Evolutionary conservation across 30 jellyfish, hydroid and myxozoan species (phyloP).

Genomic region (Pseudorhiza aurosa): DNA sequence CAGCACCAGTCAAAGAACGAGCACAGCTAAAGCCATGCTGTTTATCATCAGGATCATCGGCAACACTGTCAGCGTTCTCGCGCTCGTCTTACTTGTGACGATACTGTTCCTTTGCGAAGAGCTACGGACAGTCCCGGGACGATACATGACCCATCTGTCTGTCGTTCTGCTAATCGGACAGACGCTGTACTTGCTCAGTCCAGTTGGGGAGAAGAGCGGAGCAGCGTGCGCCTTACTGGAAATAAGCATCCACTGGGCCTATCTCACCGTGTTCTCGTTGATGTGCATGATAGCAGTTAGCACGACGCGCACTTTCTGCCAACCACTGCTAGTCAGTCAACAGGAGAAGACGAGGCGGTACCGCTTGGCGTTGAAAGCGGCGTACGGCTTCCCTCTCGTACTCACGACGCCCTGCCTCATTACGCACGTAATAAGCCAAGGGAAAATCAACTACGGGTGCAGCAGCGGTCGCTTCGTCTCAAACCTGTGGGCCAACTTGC

Average conservation of each 20-base stretch:
- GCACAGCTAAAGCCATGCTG: background rate
- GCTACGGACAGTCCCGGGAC: slow-evolving; percentile 49
- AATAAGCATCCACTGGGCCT: slow-evolving; percentile 31
- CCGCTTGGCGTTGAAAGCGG: slow-evolving; percentile 21
- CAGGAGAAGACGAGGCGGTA: slow-evolving; percentile 15
- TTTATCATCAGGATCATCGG: background rate
- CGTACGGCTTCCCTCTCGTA: slow-evolving; percentile 43
- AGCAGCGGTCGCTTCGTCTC: slow-evolving; percentile 47
- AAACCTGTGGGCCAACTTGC: slow-evolving; percentile 44
- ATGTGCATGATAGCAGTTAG: slow-evolving; percentile 32
- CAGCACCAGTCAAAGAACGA: background rate
- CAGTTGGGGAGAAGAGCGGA: background rate
- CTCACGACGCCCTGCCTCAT: slow-evolving; percentile 38
- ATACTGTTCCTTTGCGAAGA: slow-evolving; percentile 14
- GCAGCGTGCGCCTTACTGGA: slow-evolving; percentile 17
- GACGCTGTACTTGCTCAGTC: slow-evolving; percentile 1
- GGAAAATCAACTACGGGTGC: slow-evolving; percentile 36
- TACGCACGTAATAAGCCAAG: slow-evolving; percentile 13
- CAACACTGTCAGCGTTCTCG: slow-evolving; percentile 24
- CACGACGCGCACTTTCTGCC: slow-evolving; percentile 48
- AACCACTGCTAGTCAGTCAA: slow-evolving; percentile 5
- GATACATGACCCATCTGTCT: slow-evolving; percentile 27
- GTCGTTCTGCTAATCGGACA: slow-evolving; percentile 26
- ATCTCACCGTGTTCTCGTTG: slow-evolving; percentile 37
- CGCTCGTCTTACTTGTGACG: slow-evolving; percentile 12